Evolutionary conservation across 2,888 invertebrate species (phyloP).

Genomic region (Salticus scenicus): DNA sequence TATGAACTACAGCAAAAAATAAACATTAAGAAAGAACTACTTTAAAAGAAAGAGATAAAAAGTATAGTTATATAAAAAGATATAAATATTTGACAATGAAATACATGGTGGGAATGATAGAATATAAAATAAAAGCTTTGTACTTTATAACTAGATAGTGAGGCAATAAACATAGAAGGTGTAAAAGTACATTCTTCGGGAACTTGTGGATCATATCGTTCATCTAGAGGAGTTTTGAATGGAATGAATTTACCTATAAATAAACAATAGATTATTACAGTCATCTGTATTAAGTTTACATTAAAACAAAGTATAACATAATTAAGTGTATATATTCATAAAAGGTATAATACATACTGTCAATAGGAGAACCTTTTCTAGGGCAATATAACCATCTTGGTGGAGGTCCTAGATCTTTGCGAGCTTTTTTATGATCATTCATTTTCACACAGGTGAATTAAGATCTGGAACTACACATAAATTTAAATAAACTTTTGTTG

Average conservation of each 20-base stretch:
- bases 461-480: too few relatives aligned
- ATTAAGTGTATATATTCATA: background rate
- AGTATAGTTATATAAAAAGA: too few relatives aligned
- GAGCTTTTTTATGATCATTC: constrained; percentile 41
- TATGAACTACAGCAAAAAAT: too few relatives aligned
- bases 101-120: too few relatives aligned
- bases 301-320: background rate
- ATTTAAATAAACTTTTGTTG: too few relatives aligned
- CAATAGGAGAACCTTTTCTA: constrained; percentile 84
- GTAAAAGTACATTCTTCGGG: constrained; percentile 88
- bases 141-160: constrained; percentile 86
- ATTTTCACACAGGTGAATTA: constrained; percentile 1
- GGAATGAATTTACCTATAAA: constrained; percentile 88
- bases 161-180: constrained; percentile 89
- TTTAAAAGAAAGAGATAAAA: too few relatives aligned
- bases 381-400: constrained; percentile 90
- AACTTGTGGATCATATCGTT: constrained; percentile 88
- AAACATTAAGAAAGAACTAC: too few relatives aligned
- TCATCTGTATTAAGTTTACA: background rate
- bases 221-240: constrained; percentile 93
- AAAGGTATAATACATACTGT: constrained; percentile 54
- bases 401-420: constrained; percentile 48
- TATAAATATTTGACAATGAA: too few relatives aligned
- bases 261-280: background rate
- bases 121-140: too few relatives aligned